Evolutionary conservation across 2,888 invertebrate genomes (phyloP), one percentile per base, ranked within the genome.

Genomic region (Lampropteryx suffumata): DNA sequence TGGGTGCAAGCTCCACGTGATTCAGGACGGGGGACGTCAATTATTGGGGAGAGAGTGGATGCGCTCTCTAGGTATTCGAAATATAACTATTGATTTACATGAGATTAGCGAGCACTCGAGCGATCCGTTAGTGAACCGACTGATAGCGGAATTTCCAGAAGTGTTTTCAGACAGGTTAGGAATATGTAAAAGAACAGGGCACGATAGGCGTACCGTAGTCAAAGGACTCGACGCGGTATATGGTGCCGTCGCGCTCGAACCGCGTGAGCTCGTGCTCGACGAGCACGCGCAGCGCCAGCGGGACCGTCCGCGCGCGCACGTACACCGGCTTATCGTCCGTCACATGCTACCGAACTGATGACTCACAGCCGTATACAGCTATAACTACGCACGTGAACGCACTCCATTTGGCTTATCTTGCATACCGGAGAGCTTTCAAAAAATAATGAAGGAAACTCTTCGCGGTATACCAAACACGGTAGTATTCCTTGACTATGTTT

Each of bases 161-260:
- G 58, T 61, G 0, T 64, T 61, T 50, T 30, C 29, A 1, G 29
- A 48, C 1, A 46, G 50, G 6, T 9, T 61, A 21, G 59, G 59
- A 0, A 55, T 32, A 1, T 64, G 50, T 43, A 61, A 56, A 27
- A 35, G 30, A 12, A 5, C 26, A 0, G 10, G 28, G 8, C 54
- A 62, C 27, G 28, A 33, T 0, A 44, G 34, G 33, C 57, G 64
- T 65, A 0, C 62, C 64, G 32, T 58, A 67, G 13, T 65, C 66
- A 0, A 57, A 61, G 14, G 52, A 9, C 0, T 65, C 65, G 1
- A 64, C 62, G 3, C 57, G 7, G 43, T 62, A n/a, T 64, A 41
- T 28, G 39, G 57, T 0, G 42, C 54, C 4, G 27, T 54, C 2
- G 54, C 53, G 8, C 28, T 57, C 9, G 59, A 57, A 2, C 13